phyloP scores from a whole-genome alignment of 2,113 vertebrate species.

The Apistogramma diplotaenia region DNA sequence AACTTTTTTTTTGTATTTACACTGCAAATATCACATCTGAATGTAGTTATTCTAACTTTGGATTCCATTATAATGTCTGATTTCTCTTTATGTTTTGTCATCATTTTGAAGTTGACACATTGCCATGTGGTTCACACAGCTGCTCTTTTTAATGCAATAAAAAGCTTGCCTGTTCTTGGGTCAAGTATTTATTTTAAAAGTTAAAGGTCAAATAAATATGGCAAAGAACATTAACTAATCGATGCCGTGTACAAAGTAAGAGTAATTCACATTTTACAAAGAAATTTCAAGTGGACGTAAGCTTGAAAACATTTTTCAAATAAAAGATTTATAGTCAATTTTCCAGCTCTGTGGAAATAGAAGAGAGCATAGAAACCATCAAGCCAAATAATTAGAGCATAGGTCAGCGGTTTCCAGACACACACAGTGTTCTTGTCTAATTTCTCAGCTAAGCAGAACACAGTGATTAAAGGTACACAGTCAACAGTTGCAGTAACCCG shows the following conservation, averaged over 20 bases:
- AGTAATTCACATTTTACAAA: background rate
- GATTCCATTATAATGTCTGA: background rate
- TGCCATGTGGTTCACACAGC: background rate
- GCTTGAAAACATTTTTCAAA: background rate
- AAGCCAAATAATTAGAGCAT: background rate
- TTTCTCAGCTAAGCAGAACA: background rate
- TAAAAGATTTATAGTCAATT: background rate
- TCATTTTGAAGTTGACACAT: too few relatives aligned
- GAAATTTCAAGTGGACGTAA: background rate
- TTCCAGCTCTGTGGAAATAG: background rate
- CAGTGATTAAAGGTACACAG: background rate
- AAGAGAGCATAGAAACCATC: background rate
- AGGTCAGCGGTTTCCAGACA: background rate
- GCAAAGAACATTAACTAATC: background rate
- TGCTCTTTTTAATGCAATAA: background rate
- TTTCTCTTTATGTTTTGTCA: too few relatives aligned
- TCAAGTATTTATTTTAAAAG: background rate
- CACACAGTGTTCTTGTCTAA: background rate
- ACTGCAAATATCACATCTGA: background rate
- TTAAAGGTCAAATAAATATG: background rate
- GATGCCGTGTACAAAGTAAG: background rate
- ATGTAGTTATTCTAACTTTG: background rate
- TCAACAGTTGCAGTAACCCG: background rate
- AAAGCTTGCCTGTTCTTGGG: background rate
- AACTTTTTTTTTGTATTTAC: background rate